Percentiles rank a stretch among this genome's conserved stretches.
Conservation (phyloP, 2,888 invertebrate species). For the Heliconius charithonia region DNA sequence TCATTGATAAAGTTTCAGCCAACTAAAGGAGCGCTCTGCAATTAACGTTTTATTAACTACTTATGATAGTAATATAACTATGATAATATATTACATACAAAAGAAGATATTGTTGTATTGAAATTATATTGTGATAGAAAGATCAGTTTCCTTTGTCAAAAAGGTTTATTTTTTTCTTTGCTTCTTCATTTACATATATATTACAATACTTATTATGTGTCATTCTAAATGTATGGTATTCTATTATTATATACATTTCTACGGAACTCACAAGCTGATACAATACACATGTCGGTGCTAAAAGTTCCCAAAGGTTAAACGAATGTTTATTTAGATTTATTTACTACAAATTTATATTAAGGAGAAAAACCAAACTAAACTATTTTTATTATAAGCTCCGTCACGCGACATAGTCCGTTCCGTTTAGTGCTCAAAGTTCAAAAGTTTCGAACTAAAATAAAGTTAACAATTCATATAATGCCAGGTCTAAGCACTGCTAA, state of each 20-base stretch:
- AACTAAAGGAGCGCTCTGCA: background rate
- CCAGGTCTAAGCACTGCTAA: background rate
- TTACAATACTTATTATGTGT: background rate
- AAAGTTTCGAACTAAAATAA: conserved; percentile 7
- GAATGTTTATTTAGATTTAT: background rate
- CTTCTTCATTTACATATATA: background rate
- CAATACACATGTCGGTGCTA: background rate
- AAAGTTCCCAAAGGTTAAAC: background rate
- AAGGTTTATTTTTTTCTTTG: no score
- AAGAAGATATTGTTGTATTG: background rate
- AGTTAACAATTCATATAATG: conserved; percentile 18
- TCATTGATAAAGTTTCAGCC: conserved; percentile 5
- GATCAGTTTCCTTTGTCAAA: no score
- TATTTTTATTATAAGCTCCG: background rate
- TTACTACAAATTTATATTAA: background rate
- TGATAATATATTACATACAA: background rate
- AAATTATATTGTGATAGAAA: background rate
- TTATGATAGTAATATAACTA: background rate
- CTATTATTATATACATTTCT: background rate
- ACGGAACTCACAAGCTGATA: background rate
- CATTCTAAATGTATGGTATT: background rate
- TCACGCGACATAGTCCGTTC: background rate
- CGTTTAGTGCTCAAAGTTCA: conserved; percentile 8
- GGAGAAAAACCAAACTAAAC: background rate
- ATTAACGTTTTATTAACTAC: background rate